phyloP scores from a whole-genome alignment of 2,888 invertebrate genomes.

The Altica lythri region DNA sequence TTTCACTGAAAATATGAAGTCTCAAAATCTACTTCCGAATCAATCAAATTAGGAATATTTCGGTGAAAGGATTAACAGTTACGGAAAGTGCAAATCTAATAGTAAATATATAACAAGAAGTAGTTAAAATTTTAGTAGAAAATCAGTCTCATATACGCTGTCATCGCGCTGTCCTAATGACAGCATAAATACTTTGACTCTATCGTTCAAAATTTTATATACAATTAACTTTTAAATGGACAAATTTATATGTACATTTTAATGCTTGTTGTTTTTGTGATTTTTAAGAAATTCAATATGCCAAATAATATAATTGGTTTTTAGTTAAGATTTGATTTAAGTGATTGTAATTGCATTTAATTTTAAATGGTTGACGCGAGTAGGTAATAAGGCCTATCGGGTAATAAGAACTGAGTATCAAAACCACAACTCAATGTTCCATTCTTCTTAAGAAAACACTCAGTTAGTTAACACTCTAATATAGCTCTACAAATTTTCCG shows the following conservation, averaged over 20 bases:
- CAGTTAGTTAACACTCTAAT: no score
- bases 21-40: neutral
- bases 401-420: no score
- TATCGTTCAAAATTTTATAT: conserved; percentile 29
- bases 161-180: conserved; percentile 37
- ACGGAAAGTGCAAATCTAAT: conserved; percentile 37
- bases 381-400: no score
- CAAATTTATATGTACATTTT: conserved; percentile 28
- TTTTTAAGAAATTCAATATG: conserved; percentile 13
- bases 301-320: no score
- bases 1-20: conserved; percentile 9
- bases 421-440: no score
- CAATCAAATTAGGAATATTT: conserved; percentile 8
- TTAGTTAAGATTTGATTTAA: no score
- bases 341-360: no score
- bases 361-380: no score
- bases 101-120: conserved; percentile 38
- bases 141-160: conserved; percentile 54
- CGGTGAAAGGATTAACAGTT: conserved; percentile 24
- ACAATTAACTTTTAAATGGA: conserved; percentile 29
- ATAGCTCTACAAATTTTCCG: no score
- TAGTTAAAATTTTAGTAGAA: conserved; percentile 48
- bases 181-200: conserved; percentile 28
- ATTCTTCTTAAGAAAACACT: no score
- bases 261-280: conserved; percentile 1